A percentile compares a stretch with the other conserved stretches of the same genome.
phyloP scores from a whole-genome alignment of 1,140 invertebrate species.

The Hypsibius dujardini region DNA sequence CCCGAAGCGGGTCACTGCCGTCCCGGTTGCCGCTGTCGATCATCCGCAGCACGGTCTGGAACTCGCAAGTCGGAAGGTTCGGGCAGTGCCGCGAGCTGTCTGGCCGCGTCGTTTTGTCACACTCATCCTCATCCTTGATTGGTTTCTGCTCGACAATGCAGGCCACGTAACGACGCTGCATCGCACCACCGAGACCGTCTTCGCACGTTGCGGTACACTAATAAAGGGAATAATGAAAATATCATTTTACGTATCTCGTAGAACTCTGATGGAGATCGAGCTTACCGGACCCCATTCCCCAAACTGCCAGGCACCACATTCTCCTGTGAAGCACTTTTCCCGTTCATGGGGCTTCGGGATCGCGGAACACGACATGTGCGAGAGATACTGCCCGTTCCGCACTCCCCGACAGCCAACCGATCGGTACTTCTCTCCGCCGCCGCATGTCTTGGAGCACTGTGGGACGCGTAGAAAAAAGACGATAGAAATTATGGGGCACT shows the following conservation, averaged over 20 bases:
- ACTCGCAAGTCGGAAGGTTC: background rate
- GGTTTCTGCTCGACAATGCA: slow-evolving; percentile 30
- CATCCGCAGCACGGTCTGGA: background rate
- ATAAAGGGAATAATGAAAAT: no score
- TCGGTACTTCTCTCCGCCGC: slow-evolving; percentile 29
- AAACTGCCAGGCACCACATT: slow-evolving; percentile 33
- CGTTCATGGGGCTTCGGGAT: slow-evolving; percentile 26
- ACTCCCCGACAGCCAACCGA: slow-evolving; percentile 33
- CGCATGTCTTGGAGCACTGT: slow-evolving; percentile 33
- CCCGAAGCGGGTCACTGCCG: slow-evolving; percentile 30
- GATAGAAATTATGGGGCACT: no score
- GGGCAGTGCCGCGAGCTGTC: slow-evolving; percentile 24
- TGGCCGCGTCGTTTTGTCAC: slow-evolving; percentile 27
- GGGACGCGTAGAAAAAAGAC: no score
- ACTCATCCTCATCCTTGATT: slow-evolving; percentile 22
- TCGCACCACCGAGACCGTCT: slow-evolving; percentile 34
- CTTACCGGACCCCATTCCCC: slow-evolving; percentile 36
- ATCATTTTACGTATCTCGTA: slow-evolving; percentile 22
- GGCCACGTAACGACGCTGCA: slow-evolving; percentile 39
- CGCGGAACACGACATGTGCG: slow-evolving; percentile 28
- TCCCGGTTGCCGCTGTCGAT: slow-evolving; percentile 23
- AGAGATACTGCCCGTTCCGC: slow-evolving; percentile 24
- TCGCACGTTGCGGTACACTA: background rate
- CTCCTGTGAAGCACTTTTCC: slow-evolving; percentile 27
- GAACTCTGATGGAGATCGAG: slow-evolving; percentile 5